A percentile compares a stretch with the other conserved stretches of the same genome.
phyloP scores from a whole-genome alignment of 2,888 invertebrate genomes.

The Thereva unica region DNA sequence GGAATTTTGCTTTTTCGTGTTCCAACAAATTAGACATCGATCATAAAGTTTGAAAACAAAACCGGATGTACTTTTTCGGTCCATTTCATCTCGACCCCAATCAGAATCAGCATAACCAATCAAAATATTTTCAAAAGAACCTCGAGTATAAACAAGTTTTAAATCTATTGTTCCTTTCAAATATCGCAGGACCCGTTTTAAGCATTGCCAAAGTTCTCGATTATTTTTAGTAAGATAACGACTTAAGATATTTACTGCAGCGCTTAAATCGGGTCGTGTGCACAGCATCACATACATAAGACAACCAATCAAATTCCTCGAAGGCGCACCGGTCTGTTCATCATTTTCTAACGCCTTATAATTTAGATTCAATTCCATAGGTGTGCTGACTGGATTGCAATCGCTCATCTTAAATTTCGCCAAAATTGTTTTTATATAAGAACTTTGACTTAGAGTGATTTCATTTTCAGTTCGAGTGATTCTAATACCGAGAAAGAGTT shows the following conservation, averaged over 20 bases:
- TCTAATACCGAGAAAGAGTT: constrained; percentile 43
- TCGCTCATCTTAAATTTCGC: constrained; percentile 46
- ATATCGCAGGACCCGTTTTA: constrained; percentile 32
- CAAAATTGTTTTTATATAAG: constrained; percentile 41
- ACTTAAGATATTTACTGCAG: constrained; percentile 28
- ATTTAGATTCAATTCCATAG: constrained; percentile 44
- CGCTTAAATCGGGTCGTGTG: constrained; percentile 40
- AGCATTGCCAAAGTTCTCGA: constrained; percentile 34
- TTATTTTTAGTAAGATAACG: constrained; percentile 40
- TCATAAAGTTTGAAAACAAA: constrained; percentile 39
- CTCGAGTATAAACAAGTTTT: constrained; percentile 32
- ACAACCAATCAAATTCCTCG: constrained; percentile 42
- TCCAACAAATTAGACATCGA: constrained; percentile 32
- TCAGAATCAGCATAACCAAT: constrained; percentile 35
- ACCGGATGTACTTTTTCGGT: constrained; percentile 41
- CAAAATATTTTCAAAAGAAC: constrained; percentile 29
- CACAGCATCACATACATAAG: constrained; percentile 43
- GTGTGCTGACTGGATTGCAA: constrained; percentile 44
- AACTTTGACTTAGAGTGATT: constrained; percentile 28
- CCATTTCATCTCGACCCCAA: constrained; percentile 31
- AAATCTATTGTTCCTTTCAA: constrained; percentile 24
- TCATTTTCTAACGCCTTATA: constrained; percentile 44
- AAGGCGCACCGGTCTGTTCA: constrained; percentile 43
- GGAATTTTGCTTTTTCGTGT: constrained; percentile 30
- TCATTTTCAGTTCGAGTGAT: constrained; percentile 36